phyloP scores from a whole-genome alignment of 2,797 vertebrate species.

The Avahi laniger region DNA sequence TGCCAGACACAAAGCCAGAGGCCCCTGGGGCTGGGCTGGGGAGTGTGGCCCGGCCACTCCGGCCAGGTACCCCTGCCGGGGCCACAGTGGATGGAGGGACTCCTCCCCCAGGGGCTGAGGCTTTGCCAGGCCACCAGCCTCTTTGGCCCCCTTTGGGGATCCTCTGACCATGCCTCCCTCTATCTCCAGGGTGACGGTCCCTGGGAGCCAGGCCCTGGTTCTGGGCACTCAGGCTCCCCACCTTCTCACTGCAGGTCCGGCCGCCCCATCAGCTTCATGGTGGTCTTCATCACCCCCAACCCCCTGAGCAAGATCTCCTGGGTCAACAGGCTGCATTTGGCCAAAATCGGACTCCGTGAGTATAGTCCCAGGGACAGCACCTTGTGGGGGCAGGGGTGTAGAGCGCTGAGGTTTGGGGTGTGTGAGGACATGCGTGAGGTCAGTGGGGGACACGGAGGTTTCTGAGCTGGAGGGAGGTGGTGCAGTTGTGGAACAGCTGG shows the following conservation, averaged over 20 bases:
- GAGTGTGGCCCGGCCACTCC: not conserved
- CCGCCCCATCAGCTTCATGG: constrained; percentile 93
- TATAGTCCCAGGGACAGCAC: constrained; percentile 7
- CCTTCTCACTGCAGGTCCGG: constrained; percentile 86
- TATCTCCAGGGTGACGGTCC: fast-evolving
- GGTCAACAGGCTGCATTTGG: constrained; percentile 93
- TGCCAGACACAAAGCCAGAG: not conserved
- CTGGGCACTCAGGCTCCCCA: fast-evolving
- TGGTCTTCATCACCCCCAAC: constrained; percentile 94
- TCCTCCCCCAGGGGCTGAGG: not conserved
- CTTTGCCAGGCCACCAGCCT: not conserved
- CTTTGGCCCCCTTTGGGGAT: not conserved
- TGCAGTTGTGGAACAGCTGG: not conserved
- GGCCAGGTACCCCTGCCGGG: not conserved
- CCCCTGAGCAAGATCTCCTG: constrained; percentile 95
- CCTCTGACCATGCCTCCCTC: not conserved
- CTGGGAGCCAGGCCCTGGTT: fast-evolving
- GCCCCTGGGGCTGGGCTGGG: not conserved
- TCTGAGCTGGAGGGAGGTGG: not conserved
- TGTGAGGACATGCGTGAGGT: too few species aligned
- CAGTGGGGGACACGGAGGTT: not conserved
- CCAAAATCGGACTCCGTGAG: constrained; percentile 93
- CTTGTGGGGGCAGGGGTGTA: fast-evolving
- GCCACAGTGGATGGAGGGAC: not conserved
- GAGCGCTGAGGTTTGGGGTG: not conserved